Evolutionary conservation across 2,113 vertebrate genomes (phyloP).

Genomic region (Thalassarche chlororhynchos): DNA sequence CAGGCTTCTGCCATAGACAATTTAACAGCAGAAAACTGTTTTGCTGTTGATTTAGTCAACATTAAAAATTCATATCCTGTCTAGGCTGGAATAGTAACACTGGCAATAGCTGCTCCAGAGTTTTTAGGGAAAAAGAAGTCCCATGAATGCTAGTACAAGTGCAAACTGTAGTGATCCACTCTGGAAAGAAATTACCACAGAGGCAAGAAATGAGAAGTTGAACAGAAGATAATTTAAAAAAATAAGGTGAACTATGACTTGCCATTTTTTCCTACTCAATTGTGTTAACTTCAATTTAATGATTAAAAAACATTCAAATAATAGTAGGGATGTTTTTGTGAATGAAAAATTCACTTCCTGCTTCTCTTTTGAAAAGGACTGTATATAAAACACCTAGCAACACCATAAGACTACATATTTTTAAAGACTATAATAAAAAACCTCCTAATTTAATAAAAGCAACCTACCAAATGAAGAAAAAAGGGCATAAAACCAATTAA

Average conservation of each 20-base stretch:
- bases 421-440: not conserved
- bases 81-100: not conserved
- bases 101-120: not conserved
- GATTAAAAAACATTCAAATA: not conserved
- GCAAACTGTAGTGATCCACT: not conserved
- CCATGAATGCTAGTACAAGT: fast-evolving
- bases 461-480: not conserved
- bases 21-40: not conserved
- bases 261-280: not conserved
- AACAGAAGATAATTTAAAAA: not conserved
- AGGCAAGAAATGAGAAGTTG: not conserved
- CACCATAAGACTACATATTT: fast-evolving
- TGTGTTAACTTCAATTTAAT: not conserved
- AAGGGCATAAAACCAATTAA: not conserved
- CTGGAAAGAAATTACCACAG: not conserved
- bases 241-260: not conserved
- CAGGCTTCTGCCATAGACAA: not conserved
- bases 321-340: not conserved
- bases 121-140: not conserved
- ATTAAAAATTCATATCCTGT: not conserved
- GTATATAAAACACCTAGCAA: not conserved
- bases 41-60: not conserved
- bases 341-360: not conserved
- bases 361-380: not conserved
- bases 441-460: not conserved